Evolutionary conservation across 1,140 invertebrate species (phyloP).

Genomic region (Drosophila orena): DNA sequence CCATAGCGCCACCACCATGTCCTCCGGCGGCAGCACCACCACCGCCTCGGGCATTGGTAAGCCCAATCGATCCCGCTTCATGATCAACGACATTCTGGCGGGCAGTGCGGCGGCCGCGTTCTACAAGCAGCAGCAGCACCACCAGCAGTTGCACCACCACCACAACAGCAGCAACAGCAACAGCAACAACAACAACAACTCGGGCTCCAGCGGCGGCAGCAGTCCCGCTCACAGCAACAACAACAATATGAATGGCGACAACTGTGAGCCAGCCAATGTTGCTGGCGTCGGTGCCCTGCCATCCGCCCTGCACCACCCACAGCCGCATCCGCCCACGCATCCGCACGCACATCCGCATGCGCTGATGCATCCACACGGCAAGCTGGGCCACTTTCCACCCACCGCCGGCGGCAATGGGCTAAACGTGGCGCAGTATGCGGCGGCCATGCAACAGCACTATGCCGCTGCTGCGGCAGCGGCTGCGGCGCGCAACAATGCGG

Average conservation of each 20-base stretch:
- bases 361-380: conserved; percentile 47
- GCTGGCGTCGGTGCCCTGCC: not conserved
- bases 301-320: conserved; percentile 39
- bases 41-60: conserved; percentile 85
- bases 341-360: conserved; percentile 48
- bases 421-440: conserved; percentile 79
- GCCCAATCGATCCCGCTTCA: conserved; percentile 90
- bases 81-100: conserved; percentile 92
- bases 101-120: conserved; percentile 85
- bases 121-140: conserved; percentile 74
- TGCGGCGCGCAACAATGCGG: conserved; percentile 66
- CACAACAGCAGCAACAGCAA: conserved; percentile 42
- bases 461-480: conserved; percentile 74
- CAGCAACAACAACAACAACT: conserved; percentile 49
- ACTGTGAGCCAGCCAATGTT: conserved; percentile 38
- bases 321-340: conserved; percentile 53
- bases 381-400: conserved; percentile 31
- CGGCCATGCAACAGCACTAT: conserved; percentile 81
- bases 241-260: conserved; percentile 29
- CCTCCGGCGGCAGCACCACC: conserved; percentile 39
- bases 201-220: conserved; percentile 33
- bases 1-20: conserved; percentile 12
- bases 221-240: conserved; percentile 45
- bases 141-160: conserved; percentile 55
- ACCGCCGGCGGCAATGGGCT: conserved; percentile 59